phyloP scores from a whole-genome alignment of 2,888 invertebrate genomes.

The Tipula lateralis region DNA sequence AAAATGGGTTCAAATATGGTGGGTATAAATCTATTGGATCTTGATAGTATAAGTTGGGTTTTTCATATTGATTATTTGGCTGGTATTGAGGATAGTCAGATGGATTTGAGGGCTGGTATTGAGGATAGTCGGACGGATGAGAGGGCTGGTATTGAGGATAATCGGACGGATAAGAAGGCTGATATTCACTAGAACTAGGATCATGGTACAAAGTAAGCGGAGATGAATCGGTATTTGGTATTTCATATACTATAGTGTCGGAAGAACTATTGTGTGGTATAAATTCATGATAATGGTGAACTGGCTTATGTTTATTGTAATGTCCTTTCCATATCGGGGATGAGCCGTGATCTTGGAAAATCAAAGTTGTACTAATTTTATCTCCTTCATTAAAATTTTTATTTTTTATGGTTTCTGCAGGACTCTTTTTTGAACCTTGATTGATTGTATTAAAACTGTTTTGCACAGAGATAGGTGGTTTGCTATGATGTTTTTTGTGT shows the following conservation, averaged over 20 bases:
- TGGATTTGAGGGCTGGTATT: neutral
- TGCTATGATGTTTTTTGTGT: neutral
- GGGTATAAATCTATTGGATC: neutral
- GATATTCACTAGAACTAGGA: neutral
- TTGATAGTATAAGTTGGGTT: neutral
- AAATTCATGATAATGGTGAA: neutral
- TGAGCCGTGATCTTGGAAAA: neutral
- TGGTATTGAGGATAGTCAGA: neutral
- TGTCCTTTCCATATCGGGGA: neutral
- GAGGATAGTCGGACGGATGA: neutral
- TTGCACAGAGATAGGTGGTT: neutral
- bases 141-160: neutral
- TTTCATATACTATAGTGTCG: neutral
- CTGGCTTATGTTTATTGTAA: neutral
- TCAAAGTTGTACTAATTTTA: neutral
- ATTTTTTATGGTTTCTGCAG: constrained; percentile 36
- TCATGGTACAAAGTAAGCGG: neutral
- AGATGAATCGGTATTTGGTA: neutral
- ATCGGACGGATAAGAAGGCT: neutral
- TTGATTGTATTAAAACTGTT: constrained; percentile 32
- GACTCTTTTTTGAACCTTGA: neutral
- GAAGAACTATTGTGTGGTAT: neutral
- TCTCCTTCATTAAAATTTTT: constrained; percentile 29
- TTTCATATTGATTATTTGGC: neutral
- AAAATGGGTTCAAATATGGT: neutral